Base-by-base conservation (phyloP, 2,113 vertebrate genomes). In the Climacteris rufus region DNA sequence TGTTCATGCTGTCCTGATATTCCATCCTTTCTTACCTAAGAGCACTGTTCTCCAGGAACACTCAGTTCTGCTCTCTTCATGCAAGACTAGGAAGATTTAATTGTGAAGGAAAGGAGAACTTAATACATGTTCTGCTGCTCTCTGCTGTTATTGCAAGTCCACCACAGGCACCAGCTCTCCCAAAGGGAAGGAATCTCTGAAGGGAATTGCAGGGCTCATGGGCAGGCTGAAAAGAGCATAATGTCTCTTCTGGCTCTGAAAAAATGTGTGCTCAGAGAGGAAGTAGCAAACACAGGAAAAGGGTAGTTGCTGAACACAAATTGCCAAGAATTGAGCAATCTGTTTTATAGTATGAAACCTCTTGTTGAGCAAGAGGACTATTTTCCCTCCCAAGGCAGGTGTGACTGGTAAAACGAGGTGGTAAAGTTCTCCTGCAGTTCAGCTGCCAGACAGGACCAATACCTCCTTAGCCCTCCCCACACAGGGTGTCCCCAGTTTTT, bases 261-360 rank as follows among this genome's bases (percentile, higher is more conserved):
- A 49, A 89, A 44, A 35, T 19, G 27, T 45, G 37, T 39, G 16
- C 78, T 90, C 49, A 53, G 88, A 92, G 81, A 88, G 93, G 94
- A 97, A 95, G 45, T 60, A 86, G 35, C 39, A 94, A 45, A 64
- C 44, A 28, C 93, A 91, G 88, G 91, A 89, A 88, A 24, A 84
- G 71, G n/a, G 45, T n/a, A 88, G 94, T 52, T 92, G 23, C 64
- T 0, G 21, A 83, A 83, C 33, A 59, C 27, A 61, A 68, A 81
- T 76, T 91, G 86, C 64, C 66, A 88, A 77, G 61, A 83, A 42
- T 95, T 89, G 87, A 88, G 94, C 95, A 95, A 95, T 72, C 71
- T 56, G 22, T 81, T 95, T 87, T 49, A 52, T 61, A 47, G 39
- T 63, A 52, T 71, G 85, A 94, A 93, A 57, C 27, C 47, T 85